A percentile compares a stretch with the other conserved stretches of the same genome.
phyloP scores from a whole-genome alignment of 2,888 invertebrate genomes.

The Ectemnius continuus region DNA sequence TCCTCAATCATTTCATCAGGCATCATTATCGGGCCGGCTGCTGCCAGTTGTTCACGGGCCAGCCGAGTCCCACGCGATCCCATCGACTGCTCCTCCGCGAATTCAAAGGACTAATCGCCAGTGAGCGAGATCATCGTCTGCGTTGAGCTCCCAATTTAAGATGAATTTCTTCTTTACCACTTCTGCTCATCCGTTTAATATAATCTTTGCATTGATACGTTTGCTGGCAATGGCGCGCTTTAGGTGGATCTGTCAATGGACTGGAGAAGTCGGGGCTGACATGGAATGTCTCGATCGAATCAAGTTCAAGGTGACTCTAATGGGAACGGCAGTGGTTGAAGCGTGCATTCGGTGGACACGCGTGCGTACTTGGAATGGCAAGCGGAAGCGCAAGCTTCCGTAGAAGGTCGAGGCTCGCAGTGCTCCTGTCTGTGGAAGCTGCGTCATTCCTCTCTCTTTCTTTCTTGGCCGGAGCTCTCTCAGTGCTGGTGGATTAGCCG shows the following conservation, averaged over 20 bases:
- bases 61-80: conserved; percentile 66
- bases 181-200: too few relatives aligned
- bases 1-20: conserved; percentile 72
- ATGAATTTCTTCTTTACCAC: too few relatives aligned
- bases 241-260: conserved; percentile 23
- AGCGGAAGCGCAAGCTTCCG: conserved; percentile 64
- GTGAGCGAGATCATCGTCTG: too few relatives aligned
- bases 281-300: conserved; percentile 53
- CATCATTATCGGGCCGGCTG: conserved; percentile 44
- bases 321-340: conserved; percentile 60
- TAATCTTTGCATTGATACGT: too few relatives aligned
- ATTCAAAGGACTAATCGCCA: too few relatives aligned
- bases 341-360: conserved; percentile 7
- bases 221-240: not conserved
- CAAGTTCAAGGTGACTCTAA: conserved; percentile 70
- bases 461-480: conserved; percentile 35
- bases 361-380: conserved; percentile 61
- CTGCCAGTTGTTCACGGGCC: conserved; percentile 50
- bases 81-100: conserved; percentile 43
- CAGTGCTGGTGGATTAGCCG: conserved; percentile 31
- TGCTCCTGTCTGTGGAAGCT: too few relatives aligned
- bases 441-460: too few relatives aligned
- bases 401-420: conserved; percentile 57
- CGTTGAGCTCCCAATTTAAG: too few relatives aligned
- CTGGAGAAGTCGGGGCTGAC: conserved; percentile 18